Percentiles rank a stretch among this genome's conserved stretches.
Conservation (phyloP, 2,113 vertebrate species). For the Hippocampus abdominalis region DNA sequence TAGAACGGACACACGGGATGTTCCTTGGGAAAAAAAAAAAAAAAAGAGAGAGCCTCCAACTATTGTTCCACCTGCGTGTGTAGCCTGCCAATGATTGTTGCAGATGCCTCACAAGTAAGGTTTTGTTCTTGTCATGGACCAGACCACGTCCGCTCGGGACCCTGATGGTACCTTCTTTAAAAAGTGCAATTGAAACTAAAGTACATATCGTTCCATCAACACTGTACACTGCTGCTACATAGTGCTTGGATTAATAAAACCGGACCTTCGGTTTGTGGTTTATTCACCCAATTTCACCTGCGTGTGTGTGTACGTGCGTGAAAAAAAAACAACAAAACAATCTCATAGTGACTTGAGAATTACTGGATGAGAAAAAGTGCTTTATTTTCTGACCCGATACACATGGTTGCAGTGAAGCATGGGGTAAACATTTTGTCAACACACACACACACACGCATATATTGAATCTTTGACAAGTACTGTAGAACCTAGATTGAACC, state of each 20-base stretch:
- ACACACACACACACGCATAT: too few species aligned
- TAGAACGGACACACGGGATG: not conserved
- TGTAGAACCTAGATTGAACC: too few species aligned
- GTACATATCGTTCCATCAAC: conserved; percentile 82
- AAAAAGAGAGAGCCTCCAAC: conserved; percentile 21
- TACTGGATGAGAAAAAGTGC: not conserved
- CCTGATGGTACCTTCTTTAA: conserved; percentile 74
- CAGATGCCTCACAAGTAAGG: conserved; percentile 80
- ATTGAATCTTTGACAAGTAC: too few species aligned
- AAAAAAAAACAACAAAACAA: not conserved
- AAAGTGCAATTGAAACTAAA: conserved; percentile 86
- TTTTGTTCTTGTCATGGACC: conserved; percentile 31
- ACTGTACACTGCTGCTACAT: conserved; percentile 86
- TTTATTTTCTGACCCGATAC: conserved; percentile 26
- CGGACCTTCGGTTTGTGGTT: conserved; percentile 23
- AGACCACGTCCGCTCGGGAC: conserved; percentile 73
- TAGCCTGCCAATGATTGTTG: conserved; percentile 87
- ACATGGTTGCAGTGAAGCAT: not conserved
- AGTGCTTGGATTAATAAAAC: conserved; percentile 91
- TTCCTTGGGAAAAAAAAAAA: not conserved
- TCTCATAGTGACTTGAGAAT: not conserved
- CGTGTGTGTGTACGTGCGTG: conserved; percentile 2
- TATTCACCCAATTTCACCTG: conserved; percentile 23
- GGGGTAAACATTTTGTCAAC: not conserved
- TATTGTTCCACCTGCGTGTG: conserved; percentile 79